phyloP scores from a whole-genome alignment of 1,140 invertebrate genomes.

The Anastrepha ludens region DNA sequence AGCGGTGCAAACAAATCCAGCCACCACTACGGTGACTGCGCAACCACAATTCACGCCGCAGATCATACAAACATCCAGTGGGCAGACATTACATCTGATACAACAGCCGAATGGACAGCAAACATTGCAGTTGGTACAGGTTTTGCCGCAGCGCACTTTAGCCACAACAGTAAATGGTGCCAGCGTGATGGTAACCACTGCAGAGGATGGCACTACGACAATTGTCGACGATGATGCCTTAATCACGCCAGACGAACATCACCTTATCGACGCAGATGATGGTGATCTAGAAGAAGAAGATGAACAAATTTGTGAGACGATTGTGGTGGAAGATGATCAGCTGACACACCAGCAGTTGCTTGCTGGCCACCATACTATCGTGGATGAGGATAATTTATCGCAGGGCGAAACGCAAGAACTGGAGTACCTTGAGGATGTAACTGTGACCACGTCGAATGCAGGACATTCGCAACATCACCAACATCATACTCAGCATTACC shows the following conservation, averaged over 20 bases:
- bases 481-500: constrained; percentile 54
- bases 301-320: constrained; percentile 63
- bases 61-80: constrained; percentile 67
- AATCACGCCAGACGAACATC: constrained; percentile 55
- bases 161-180: constrained; percentile 53
- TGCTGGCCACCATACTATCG: constrained; percentile 48
- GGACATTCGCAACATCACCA: constrained; percentile 54
- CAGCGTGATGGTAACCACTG: constrained; percentile 40
- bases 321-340: constrained; percentile 69
- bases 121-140: constrained; percentile 68
- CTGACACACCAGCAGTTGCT: constrained; percentile 62
- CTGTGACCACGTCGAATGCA: constrained; percentile 55
- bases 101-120: constrained; percentile 71
- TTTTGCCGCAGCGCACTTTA: constrained; percentile 65
- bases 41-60: constrained; percentile 68
- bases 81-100: constrained; percentile 70
- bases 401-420: constrained; percentile 66
- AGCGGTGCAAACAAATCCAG: constrained; percentile 57
- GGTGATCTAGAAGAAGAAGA: constrained; percentile 62
- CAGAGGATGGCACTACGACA: constrained; percentile 59
- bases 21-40: constrained; percentile 36
- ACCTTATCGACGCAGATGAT: constrained; percentile 62
- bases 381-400: constrained; percentile 66
- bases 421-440: constrained; percentile 62
- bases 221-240: constrained; percentile 64